Percentiles rank a stretch among this genome's conserved stretches.
Evolutionary conservation across 2,797 vertebrate species (phyloP).

Genomic region (Gallirallus australis): DNA sequence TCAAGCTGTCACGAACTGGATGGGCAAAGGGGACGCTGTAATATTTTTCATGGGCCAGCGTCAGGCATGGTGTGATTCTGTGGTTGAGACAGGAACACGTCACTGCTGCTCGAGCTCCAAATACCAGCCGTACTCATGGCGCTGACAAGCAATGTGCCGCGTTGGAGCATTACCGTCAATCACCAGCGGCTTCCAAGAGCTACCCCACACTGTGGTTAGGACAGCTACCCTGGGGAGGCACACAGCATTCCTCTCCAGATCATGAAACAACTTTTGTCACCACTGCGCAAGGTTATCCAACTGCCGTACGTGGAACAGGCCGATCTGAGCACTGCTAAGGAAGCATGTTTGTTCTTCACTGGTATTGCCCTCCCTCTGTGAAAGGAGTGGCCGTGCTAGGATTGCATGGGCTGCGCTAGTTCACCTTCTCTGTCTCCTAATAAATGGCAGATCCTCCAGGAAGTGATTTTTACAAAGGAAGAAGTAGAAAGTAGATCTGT

Average conservation of each 20-base stretch:
- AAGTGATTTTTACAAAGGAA: neutral
- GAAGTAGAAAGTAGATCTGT: neutral
- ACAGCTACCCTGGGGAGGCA: neutral
- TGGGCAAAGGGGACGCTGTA: neutral
- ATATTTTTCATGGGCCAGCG: neutral
- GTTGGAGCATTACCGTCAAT: neutral
- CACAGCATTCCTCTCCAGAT: neutral
- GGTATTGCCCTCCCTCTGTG: neutral
- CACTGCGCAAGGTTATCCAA: neutral
- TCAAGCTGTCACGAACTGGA: neutral
- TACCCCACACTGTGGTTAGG: neutral
- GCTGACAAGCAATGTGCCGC: neutral
- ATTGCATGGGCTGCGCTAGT: neutral
- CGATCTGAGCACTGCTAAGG: neutral
- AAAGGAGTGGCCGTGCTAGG: neutral
- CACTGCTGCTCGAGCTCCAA: neutral
- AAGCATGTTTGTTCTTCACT: neutral
- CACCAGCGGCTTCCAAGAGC: neutral
- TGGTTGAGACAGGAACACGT: neutral
- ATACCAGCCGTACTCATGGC: neutral
- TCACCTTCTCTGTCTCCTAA: neutral
- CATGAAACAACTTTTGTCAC: neutral
- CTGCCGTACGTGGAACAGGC: neutral
- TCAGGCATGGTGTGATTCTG: neutral
- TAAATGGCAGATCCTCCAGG: neutral